Percentiles rank a stretch among this genome's conserved stretches.
phyloP scores from a whole-genome alignment of 2,113 vertebrate species.

The Argyrosomus japonicus region DNA sequence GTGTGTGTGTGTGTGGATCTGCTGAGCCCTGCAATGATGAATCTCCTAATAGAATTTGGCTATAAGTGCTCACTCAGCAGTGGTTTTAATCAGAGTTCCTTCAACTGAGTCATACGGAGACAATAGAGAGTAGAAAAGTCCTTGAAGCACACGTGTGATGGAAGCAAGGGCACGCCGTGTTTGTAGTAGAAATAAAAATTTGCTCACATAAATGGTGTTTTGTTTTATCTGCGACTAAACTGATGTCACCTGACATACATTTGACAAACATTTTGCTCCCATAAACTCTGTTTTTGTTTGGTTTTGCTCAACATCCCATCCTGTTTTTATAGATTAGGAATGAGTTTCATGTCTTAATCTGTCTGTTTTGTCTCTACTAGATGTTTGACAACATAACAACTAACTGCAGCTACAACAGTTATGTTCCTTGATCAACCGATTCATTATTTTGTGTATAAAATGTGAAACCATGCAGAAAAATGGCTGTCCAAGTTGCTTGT shows the following conservation, averaged over 20 bases:
- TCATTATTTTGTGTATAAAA: neutral
- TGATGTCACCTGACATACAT: neutral
- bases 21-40: constrained; percentile 58
- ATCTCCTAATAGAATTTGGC: constrained; percentile 62
- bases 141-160: constrained; percentile 41
- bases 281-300: neutral
- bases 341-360: neutral
- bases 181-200: neutral
- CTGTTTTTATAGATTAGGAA: neutral
- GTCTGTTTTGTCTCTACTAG: neutral
- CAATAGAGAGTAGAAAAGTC: constrained; percentile 31
- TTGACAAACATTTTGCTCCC: neutral
- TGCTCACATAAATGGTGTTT: neutral
- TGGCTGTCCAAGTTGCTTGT: neutral
- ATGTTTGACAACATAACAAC: neutral
- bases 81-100: constrained; percentile 67
- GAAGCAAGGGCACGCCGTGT: constrained; percentile 14
- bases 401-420: neutral
- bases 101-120: constrained; percentile 43
- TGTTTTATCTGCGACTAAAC: neutral
- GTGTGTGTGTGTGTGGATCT: constrained; percentile 32
- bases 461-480: neutral
- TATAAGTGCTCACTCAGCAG: constrained; percentile 67
- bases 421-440: neutral
- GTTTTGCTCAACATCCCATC: neutral